Conservation (phyloP, 2,888 invertebrate genomes). For the Rhamphomyia laevipes region DNA sequence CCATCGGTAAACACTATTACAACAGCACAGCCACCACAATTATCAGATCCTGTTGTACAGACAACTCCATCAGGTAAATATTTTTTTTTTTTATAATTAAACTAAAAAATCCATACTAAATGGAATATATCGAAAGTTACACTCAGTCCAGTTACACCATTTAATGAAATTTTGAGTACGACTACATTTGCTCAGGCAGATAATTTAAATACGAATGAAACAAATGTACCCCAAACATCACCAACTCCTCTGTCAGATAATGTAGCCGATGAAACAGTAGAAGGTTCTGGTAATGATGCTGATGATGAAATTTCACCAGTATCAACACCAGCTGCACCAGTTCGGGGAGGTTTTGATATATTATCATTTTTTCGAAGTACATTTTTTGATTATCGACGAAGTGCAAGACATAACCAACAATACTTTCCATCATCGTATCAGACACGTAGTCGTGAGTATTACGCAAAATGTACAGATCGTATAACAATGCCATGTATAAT, state of each 20-base stretch:
- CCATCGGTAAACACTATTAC: too few species aligned
- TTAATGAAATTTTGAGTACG: not conserved
- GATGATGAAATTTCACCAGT: constrained; percentile 16
- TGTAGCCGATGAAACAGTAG: constrained; percentile 36
- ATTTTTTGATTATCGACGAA: constrained; percentile 17
- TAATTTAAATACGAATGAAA: not conserved
- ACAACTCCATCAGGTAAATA: not conserved
- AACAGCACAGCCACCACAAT: not conserved
- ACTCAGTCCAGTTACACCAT: not conserved
- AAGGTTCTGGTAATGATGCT: constrained; percentile 46
- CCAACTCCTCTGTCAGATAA: not conserved
- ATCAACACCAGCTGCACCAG: constrained; percentile 16
- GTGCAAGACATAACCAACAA: constrained; percentile 13
- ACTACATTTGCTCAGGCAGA: constrained; percentile 1
- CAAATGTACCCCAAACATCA: too few species aligned
- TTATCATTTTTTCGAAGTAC: constrained; percentile 31
- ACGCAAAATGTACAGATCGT: constrained; percentile 50
- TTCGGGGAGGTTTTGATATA: constrained; percentile 31
- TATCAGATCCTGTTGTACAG: not conserved
- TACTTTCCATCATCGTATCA: constrained; percentile 3
- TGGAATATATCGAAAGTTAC: not conserved
- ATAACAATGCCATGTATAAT: constrained; percentile 74
- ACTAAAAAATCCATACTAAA: not conserved
- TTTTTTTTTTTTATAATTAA: not conserved
- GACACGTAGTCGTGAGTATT: constrained; percentile 23